Evolutionary conservation across 2,113 vertebrate species (phyloP), one percentile per base, ranked within the genome.

Genomic region (Trematocara variabile): DNA sequence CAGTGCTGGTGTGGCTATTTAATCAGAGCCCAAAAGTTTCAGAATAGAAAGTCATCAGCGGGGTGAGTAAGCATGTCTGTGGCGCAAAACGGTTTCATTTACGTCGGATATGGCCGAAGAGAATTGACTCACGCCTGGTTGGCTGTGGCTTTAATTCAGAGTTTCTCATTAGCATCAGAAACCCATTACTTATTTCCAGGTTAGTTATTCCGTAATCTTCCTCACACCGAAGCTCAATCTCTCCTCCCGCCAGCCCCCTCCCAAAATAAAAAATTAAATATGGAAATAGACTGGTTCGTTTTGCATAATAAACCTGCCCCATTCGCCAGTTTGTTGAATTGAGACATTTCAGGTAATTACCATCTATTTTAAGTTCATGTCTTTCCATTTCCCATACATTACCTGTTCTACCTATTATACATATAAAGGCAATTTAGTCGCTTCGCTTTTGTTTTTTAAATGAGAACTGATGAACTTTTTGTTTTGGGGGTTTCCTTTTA

Each of bases 361-460:
- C 41, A 81, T 93, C 93, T 95, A 91, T 94, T 95, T 94, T 92
- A 89, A 94, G 82, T 54, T 79, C 25, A 94, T 80, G 63, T 86
- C 68, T 88, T 83, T 90, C 52, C 34, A 81, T 84, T 84, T 22
- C 41, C 65, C 54, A 82, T 83, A 85, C 92, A 91, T 18, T 79
- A 65, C 56, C 86, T 70, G 80, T 88, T 85, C 52, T 73, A 81
- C 80, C 65, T 79, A 83, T 37, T 25, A 60, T 54, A 34, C 37
- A 60, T 85, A 68, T 81, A 75, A 89, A 89, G 55, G 50, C 9
- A 34, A 54, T 81, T 88, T 91, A 93, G 90, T 70, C 68, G 79
- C 56, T 55, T 13, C 20, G 11, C 20, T 63, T 60, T 60, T 34
- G 84, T 6, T 70, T 30, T 75, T 11, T 48, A 63, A 84, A 70